phyloP scores from a whole-genome alignment of 2,888 invertebrate genomes.

The Hybos culiciformis region DNA sequence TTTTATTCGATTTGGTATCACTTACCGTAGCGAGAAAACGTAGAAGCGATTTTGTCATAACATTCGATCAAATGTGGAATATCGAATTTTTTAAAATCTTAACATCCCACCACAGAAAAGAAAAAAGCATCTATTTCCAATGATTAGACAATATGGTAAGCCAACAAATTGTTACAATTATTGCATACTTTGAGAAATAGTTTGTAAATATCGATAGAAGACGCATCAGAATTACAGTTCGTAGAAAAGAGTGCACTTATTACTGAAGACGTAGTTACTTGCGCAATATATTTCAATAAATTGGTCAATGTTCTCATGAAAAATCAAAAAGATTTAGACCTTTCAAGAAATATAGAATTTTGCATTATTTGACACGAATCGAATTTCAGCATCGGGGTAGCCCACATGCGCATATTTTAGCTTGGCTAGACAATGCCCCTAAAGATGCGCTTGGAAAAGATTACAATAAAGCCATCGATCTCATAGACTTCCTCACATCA shows the following conservation, averaged over 20 bases:
- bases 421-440: slow-evolving; percentile 30
- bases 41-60: no score
- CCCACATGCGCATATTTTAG: slow-evolving; percentile 29
- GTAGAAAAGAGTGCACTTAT: slow-evolving; percentile 12
- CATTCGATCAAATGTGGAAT: no score
- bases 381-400: slow-evolving; percentile 32
- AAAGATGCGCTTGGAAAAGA: background rate
- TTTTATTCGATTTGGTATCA: no score
- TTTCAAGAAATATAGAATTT: slow-evolving; percentile 6
- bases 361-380: slow-evolving; percentile 23
- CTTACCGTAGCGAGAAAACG: no score
- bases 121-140: slow-evolving; percentile 30
- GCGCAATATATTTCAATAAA: slow-evolving; percentile 18
- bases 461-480: background rate
- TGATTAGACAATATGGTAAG: slow-evolving; percentile 29
- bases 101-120: no score
- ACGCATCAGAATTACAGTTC: slow-evolving; percentile 1
- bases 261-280: slow-evolving; percentile 22
- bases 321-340: slow-evolving; percentile 12
- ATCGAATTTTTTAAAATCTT: no score
- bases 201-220: slow-evolving; percentile 2
- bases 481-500: background rate
- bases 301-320: slow-evolving; percentile 7
- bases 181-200: slow-evolving; percentile 17
- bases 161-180: slow-evolving; percentile 30